Evolutionary conservation across 2,797 vertebrate species (phyloP).

Genomic region (Halcyon badia): DNA sequence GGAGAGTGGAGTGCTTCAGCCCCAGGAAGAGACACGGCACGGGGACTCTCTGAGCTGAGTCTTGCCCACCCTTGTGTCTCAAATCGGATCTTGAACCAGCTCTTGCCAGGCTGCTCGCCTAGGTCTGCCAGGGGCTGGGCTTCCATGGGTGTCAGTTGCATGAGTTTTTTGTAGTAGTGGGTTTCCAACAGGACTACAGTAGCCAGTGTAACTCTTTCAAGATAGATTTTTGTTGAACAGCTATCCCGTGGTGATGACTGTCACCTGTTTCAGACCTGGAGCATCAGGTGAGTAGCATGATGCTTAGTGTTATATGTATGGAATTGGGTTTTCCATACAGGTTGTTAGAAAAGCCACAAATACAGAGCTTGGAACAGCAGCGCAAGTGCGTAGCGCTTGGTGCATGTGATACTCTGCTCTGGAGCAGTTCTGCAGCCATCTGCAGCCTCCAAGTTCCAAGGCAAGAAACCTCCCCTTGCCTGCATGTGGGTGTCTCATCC

Average conservation of each 20-base stretch:
- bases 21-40: neutral
- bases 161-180: neutral
- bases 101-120: neutral
- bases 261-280: neutral
- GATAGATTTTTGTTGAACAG: neutral
- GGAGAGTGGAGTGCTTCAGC: neutral
- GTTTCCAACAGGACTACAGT: neutral
- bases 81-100: neutral
- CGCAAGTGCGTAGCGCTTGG: fast-evolving
- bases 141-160: fast-evolving
- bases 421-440: neutral
- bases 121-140: neutral
- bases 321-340: neutral
- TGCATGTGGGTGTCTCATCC: fast-evolving
- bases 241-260: neutral
- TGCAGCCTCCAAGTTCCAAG: neutral
- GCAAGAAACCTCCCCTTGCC: neutral
- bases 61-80: neutral
- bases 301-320: neutral
- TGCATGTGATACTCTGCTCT: fast-evolving
- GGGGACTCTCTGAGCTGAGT: neutral
- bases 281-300: neutral
- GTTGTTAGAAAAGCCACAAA: neutral
- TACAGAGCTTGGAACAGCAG: neutral
- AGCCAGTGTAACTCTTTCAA: neutral